Evolutionary conservation across 2,888 invertebrate species (phyloP).

Genomic region (Geotrupes spiniger): DNA sequence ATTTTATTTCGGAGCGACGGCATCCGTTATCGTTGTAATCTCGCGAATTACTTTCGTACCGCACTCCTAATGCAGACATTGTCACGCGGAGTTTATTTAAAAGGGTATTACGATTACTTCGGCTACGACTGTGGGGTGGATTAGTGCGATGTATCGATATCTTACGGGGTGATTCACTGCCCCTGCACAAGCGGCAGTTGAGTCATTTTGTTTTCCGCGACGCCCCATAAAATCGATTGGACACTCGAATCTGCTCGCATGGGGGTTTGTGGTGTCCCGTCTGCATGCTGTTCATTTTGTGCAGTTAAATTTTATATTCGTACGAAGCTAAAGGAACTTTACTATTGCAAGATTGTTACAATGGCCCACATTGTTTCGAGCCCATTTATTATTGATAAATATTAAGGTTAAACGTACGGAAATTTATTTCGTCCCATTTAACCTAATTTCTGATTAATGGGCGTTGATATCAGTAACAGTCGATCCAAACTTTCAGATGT

Average conservation of each 20-base stretch:
- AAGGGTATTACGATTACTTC: constrained; percentile 19
- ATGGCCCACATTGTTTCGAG: too few species aligned
- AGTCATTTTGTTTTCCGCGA: constrained; percentile 23
- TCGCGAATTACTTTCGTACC: constrained; percentile 10
- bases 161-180: constrained; percentile 26
- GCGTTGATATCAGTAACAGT: too few species aligned
- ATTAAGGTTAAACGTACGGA: too few species aligned
- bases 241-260: neutral
- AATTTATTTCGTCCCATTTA: too few species aligned
- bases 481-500: too few species aligned
- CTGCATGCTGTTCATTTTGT: too few species aligned
- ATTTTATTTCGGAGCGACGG: too few species aligned
- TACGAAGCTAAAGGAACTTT: too few species aligned
- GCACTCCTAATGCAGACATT: constrained; percentile 23
- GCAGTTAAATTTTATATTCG: too few species aligned
- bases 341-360: too few species aligned
- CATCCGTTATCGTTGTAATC: neutral
- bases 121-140: constrained; percentile 17
- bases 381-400: too few species aligned
- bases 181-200: constrained; percentile 22
- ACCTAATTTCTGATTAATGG: too few species aligned
- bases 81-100: constrained; percentile 19
- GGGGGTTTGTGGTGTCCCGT: neutral
- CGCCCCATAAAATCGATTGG: neutral
- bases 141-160: constrained; percentile 21